A percentile compares a stretch with the other conserved stretches of the same genome.
These are phyloP conservation scores for Clanis bilineata DNA, from an alignment of 2,888 invertebrate species.

Conservation along the genomic window DNA sequence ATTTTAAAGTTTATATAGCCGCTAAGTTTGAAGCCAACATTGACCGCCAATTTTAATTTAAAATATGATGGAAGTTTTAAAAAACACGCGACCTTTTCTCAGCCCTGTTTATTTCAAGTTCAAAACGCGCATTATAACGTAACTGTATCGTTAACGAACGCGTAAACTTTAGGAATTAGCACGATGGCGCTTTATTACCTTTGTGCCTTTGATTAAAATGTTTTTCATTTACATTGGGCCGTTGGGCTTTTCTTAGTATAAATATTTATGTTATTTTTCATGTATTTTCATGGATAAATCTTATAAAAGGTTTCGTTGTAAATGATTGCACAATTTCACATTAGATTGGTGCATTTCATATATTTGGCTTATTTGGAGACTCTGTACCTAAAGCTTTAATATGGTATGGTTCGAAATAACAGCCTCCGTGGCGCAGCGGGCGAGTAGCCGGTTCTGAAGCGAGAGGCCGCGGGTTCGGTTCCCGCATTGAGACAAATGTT, in stretches of 20 bases:
- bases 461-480: too few species aligned
- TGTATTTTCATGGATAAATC: neutral
- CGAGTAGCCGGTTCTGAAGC: too few species aligned
- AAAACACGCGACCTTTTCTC: neutral
- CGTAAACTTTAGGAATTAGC: conserved; percentile 9
- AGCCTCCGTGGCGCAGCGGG: too few species aligned
- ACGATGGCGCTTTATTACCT: conserved; percentile 16
- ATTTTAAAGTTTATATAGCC: too few species aligned
- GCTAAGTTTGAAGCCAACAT: too few species aligned
- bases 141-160: conserved; percentile 12
- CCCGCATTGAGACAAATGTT: too few species aligned
- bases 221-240: conserved; percentile 16
- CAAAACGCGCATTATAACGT: neutral
- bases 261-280: neutral
- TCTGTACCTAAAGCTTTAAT: too few species aligned
- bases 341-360: too few species aligned
- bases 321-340: too few species aligned
- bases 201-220: conserved; percentile 18
- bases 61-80: neutral
- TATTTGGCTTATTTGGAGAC: too few species aligned
- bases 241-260: neutral
- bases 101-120: conserved; percentile 4
- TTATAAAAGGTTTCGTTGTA: too few species aligned
- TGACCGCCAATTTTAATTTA: neutral
- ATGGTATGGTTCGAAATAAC: too few species aligned